A percentile compares a stretch with the other conserved stretches of the same genome.
Evolutionary conservation across 2,797 vertebrate genomes (phyloP).

Genomic region (Dromococcyx pavoninus): DNA sequence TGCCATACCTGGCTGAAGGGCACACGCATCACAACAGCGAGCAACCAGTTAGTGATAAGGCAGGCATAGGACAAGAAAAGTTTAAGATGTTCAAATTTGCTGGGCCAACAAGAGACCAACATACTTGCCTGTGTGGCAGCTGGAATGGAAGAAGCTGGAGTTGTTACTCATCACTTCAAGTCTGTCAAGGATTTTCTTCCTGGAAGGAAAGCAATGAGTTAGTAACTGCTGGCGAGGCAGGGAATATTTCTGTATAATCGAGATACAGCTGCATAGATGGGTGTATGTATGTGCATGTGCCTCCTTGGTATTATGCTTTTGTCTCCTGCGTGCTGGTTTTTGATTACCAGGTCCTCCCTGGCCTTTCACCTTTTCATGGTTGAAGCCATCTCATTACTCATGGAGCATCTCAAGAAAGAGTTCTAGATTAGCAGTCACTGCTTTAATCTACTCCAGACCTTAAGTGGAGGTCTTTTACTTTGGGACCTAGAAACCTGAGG

Average conservation of each 20-base stretch:
- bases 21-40: not conserved
- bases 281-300: not conserved
- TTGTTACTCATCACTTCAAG: constrained; percentile 16
- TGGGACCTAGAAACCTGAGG: not conserved
- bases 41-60: not conserved
- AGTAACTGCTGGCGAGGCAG: not conserved
- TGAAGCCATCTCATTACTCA: not conserved
- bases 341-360: not conserved
- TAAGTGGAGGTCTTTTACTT: not conserved
- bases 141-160: constrained; percentile 11
- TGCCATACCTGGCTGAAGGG: not conserved
- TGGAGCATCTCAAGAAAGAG: not conserved
- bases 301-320: not conserved
- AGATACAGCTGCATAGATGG: not conserved
- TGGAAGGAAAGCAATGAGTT: constrained; percentile 2
- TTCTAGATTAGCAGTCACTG: not conserved
- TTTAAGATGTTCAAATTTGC: not conserved
- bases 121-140: not conserved
- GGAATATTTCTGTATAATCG: not conserved
- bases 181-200: constrained; percentile 43
- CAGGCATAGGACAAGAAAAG: not conserved
- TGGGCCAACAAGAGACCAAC: not conserved
- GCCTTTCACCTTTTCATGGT: rapidly evolving
- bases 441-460: not conserved
- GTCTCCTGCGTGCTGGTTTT: not conserved